phyloP scores from a whole-genome alignment of 2,113 vertebrate genomes.

The Odobenus rosmarus region DNA sequence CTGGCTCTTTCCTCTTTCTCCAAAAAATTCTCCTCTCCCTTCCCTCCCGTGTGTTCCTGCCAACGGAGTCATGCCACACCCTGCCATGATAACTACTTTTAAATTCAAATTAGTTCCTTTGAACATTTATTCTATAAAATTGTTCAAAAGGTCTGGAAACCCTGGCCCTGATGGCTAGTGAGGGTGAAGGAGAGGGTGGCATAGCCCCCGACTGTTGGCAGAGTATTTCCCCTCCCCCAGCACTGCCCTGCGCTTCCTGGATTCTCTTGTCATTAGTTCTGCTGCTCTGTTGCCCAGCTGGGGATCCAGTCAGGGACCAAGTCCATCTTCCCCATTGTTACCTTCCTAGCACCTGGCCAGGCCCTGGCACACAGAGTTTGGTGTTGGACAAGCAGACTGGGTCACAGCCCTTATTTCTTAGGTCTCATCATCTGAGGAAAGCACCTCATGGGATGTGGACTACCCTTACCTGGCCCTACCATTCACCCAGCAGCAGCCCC shows the following conservation, averaged over 20 bases:
- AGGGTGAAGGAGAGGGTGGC: background rate
- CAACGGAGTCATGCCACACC: background rate
- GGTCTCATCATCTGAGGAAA: background rate
- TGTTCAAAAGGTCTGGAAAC: background rate
- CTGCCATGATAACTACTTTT: background rate
- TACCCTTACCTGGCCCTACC: background rate
- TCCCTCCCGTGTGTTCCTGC: background rate
- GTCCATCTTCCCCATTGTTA: background rate
- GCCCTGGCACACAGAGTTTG: too few relatives aligned
- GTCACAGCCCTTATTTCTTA: background rate
- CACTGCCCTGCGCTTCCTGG: fast-evolving
- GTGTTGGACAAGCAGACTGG: background rate
- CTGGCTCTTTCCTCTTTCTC: background rate
- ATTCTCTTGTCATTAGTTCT: background rate
- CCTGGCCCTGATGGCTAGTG: background rate
- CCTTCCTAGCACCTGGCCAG: background rate
- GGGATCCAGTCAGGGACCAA: background rate
- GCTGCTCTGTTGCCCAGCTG: background rate
- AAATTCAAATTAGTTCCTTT: background rate
- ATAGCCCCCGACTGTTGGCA: fast-evolving
- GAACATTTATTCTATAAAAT: background rate
- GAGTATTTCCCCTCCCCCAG: background rate
- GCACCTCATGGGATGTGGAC: background rate
- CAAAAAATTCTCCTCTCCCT: background rate
- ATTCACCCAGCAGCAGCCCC: background rate